Conservation (phyloP, 1,140 invertebrate genomes). For the Drosophila dunni region DNA sequence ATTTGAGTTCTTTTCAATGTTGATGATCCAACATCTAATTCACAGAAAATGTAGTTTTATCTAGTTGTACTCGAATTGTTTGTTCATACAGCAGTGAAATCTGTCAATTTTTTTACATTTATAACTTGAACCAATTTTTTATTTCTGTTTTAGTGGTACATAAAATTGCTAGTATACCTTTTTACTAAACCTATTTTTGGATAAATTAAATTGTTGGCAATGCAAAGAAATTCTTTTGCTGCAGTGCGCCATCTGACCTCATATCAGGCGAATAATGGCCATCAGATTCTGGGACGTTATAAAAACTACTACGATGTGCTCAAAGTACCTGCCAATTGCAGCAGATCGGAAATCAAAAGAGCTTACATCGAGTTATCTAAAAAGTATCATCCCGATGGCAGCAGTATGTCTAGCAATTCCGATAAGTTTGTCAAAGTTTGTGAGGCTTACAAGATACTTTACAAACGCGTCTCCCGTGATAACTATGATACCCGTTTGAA, state of each 20-base stretch:
- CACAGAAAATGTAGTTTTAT: background rate
- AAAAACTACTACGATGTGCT: slow-evolving; percentile 65
- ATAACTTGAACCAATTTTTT: background rate
- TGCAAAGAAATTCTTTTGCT: slow-evolving; percentile 27
- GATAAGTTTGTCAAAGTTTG: slow-evolving; percentile 58
- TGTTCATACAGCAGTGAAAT: background rate
- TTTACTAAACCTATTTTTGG: slow-evolving; percentile 1
- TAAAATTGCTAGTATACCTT: slow-evolving; percentile 19
- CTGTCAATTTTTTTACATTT: slow-evolving; percentile 14
- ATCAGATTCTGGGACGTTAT: background rate
- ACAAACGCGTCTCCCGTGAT: slow-evolving; percentile 21
- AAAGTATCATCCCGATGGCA: slow-evolving; percentile 64
- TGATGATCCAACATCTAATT: background rate
- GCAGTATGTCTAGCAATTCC: slow-evolving; percentile 13
- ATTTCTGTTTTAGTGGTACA: background rate
- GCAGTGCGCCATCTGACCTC: slow-evolving; percentile 36
- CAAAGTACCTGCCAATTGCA: slow-evolving; percentile 45
- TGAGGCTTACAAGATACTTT: slow-evolving; percentile 59
- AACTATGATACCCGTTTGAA: slow-evolving; percentile 29
- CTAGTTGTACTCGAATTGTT: background rate
- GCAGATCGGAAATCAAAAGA: slow-evolving; percentile 47
- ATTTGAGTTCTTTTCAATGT: background rate
- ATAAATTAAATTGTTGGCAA: slow-evolving; percentile 35
- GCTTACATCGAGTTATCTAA: slow-evolving; percentile 64
- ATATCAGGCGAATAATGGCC: slow-evolving; percentile 16